Conservation (phyloP, 1,140 invertebrate genomes). For the Macrocentrus cingulum region DNA sequence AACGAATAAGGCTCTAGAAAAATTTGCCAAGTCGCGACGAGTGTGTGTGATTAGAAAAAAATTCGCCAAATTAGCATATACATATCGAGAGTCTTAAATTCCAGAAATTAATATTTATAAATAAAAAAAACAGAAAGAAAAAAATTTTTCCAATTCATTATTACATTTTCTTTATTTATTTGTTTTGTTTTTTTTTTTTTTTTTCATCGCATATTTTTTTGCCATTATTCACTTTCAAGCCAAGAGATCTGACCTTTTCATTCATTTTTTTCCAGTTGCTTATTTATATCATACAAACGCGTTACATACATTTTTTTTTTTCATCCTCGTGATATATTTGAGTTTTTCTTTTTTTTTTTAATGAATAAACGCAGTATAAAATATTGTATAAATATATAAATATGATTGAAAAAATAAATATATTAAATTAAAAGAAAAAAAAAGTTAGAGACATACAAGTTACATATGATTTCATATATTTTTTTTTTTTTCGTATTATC, state of each 20-base stretch:
- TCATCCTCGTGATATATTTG: slow-evolving; percentile 25
- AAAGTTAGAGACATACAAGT: slow-evolving; percentile 51
- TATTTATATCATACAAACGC: slow-evolving; percentile 34
- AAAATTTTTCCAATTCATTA: no score
- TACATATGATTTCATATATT: slow-evolving; percentile 35
- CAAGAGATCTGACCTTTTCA: slow-evolving; percentile 54
- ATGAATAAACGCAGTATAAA: slow-evolving; percentile 51
- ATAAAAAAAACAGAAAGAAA: slow-evolving; percentile 19
- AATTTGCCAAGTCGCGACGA: slow-evolving; percentile 12
- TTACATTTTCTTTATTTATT: no score
- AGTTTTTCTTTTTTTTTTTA: slow-evolving; percentile 26
- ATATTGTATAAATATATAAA: slow-evolving; percentile 60
- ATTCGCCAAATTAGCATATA: slow-evolving; percentile 16
- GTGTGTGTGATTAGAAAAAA: slow-evolving; percentile 24
- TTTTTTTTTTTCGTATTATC: no score
- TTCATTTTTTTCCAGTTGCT: slow-evolving; percentile 22
- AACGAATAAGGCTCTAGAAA: slow-evolving; percentile 28
- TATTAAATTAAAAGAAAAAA: slow-evolving; percentile 54
- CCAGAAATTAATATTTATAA: slow-evolving; percentile 1
- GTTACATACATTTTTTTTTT: slow-evolving; percentile 25
- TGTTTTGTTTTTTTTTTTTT: slow-evolving; percentile 38
- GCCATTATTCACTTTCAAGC: slow-evolving; percentile 42
- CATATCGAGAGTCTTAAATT: slow-evolving; percentile 24
- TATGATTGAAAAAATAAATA: slow-evolving; percentile 58
- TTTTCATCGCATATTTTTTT: slow-evolving; percentile 18